Conservation (phyloP, 2,888 invertebrate genomes). For the Machimus rusticus region DNA sequence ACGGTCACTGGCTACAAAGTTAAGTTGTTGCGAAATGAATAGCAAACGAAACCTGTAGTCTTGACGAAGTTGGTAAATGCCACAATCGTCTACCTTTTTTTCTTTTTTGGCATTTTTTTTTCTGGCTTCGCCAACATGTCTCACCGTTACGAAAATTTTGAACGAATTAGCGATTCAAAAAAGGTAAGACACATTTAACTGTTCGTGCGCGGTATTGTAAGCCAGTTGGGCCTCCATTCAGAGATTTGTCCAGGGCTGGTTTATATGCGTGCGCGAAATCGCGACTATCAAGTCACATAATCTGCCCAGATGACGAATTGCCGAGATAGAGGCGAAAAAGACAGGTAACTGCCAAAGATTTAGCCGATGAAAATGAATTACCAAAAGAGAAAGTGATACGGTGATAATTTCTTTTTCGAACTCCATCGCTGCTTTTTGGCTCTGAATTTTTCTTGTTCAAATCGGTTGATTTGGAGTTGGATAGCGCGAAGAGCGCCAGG, state of each 20-base stretch:
- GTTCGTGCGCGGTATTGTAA: neutral
- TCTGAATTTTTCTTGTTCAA: neutral
- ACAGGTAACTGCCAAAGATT: neutral
- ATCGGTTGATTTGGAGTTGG: neutral
- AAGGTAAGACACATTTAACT: conserved; percentile 20
- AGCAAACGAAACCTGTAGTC: neutral
- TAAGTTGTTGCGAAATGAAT: neutral
- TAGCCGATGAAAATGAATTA: neutral
- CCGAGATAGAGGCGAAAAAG: neutral
- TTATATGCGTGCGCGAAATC: neutral
- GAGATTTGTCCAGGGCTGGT: neutral
- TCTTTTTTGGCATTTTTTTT: neutral
- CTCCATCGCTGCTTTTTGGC: neutral
- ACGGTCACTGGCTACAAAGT: neutral
- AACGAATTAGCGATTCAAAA: conserved; percentile 9
- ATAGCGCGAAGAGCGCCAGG: neutral
- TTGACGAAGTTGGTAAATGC: neutral
- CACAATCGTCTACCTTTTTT: neutral
- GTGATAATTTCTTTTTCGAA: conserved; percentile 1
- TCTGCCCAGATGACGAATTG: neutral
- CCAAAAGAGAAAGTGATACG: conserved; percentile 28
- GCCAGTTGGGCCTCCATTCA: neutral
- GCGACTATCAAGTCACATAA: neutral
- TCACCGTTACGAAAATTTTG: conserved; percentile 26
- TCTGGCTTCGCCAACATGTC: neutral